Conservation (phyloP, 1,140 invertebrate species). For the Cataglyphis hispanica region DNA sequence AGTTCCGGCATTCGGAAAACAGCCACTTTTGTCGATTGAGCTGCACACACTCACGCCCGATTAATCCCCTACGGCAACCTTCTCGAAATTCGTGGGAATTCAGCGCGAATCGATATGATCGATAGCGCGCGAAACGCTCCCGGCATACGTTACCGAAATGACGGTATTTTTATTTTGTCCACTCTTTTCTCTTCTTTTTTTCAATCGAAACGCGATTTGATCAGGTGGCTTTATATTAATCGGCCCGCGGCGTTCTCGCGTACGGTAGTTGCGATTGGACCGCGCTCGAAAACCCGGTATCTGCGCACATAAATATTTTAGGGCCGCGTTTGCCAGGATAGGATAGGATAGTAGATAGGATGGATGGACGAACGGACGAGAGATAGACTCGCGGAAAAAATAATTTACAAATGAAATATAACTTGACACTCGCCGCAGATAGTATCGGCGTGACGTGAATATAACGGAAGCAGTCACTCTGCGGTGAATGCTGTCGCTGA, state of each 20-base stretch:
- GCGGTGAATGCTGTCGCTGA: not conserved
- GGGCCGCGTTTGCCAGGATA: constrained; percentile 31
- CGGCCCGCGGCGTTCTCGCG: constrained; percentile 35
- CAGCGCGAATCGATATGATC: not conserved
- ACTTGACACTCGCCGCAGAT: constrained; percentile 41
- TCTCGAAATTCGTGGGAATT: constrained; percentile 53
- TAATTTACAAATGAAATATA: constrained; percentile 63
- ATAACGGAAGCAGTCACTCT: not conserved
- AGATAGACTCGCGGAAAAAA: constrained; percentile 52
- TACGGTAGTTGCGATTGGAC: constrained; percentile 24
- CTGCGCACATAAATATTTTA: constrained; percentile 64
- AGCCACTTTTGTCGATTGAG: constrained; percentile 44
- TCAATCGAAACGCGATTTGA: constrained; percentile 43
- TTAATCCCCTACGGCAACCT: constrained; percentile 37
- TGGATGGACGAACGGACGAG: constrained; percentile 18
- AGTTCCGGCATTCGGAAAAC: constrained; percentile 15
- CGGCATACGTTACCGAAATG: constrained; percentile 31
- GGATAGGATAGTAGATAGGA: constrained; percentile 6
- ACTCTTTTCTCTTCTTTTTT: not conserved
- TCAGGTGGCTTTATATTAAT: constrained; percentile 49
- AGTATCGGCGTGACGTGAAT: constrained; percentile 9
- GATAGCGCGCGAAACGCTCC: constrained; percentile 44
- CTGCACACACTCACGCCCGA: constrained; percentile 36
- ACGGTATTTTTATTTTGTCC: constrained; percentile 7
- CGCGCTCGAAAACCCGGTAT: constrained; percentile 34